phyloP scores from a whole-genome alignment of 2,888 invertebrate genomes.

The Globia sparganii region DNA sequence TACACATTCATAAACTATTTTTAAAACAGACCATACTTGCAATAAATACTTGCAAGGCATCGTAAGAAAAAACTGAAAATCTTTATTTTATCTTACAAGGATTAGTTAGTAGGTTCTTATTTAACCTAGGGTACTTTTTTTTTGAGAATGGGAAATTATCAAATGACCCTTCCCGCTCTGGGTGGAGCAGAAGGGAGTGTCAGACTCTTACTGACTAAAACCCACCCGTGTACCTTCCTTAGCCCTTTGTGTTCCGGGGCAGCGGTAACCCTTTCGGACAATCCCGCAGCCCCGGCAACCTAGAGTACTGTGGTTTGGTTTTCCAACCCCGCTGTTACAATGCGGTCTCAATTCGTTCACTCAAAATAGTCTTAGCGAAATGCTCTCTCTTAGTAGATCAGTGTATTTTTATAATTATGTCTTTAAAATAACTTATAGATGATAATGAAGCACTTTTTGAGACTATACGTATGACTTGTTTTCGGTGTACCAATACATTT shows the following conservation, averaged over 20 bases:
- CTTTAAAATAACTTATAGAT: background rate
- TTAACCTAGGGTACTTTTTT: background rate
- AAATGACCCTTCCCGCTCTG: no score
- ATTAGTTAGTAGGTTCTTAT: background rate
- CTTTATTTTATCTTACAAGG: background rate
- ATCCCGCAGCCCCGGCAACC: no score
- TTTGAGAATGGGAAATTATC: no score
- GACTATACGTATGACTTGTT: background rate
- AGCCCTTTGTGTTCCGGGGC: no score
- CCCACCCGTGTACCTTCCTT: no score
- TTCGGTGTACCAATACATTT: background rate
- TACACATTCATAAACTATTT: background rate
- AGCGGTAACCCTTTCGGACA: no score
- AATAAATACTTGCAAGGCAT: background rate
- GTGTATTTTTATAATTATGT: background rate
- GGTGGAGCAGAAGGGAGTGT: no score
- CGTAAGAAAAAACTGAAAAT: background rate
- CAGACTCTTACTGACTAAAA: no score
- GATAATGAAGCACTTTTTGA: no score
- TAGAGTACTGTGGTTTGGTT: no score
- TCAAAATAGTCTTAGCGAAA: no score
- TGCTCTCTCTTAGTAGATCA: background rate
- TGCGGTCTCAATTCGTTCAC: slow-evolving; percentile 6
- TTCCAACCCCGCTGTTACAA: background rate
- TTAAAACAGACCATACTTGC: background rate